Percentiles rank a stretch among this genome's conserved stretches.
Evolutionary conservation across 2,113 vertebrate genomes (phyloP).

Genomic region (Nyctibius bracteatus): DNA sequence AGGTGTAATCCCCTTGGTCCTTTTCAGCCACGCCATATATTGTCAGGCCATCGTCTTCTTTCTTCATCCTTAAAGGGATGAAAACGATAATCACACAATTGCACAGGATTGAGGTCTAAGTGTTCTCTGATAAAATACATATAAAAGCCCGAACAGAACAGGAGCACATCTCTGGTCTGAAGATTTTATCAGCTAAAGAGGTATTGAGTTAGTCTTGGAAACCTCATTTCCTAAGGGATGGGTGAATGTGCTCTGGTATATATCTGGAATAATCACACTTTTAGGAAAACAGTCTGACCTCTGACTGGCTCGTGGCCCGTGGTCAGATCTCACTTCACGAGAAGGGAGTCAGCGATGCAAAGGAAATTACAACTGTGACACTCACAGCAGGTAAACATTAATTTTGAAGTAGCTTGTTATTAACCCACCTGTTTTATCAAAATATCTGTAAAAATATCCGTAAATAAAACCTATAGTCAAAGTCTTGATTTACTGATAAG

Average conservation of each 20-base stretch:
- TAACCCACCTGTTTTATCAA: not conserved
- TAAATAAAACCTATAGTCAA: not conserved
- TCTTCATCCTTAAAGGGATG: constrained; percentile 79
- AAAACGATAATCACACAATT: not conserved
- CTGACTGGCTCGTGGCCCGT: not conserved
- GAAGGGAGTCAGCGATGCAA: not conserved
- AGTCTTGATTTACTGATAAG: not conserved
- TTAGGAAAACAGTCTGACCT: not conserved
- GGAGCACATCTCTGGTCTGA: not conserved
- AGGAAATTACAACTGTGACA: not conserved
- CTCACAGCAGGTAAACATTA: not conserved
- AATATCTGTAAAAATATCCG: not conserved
- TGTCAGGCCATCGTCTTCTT: constrained; percentile 84
- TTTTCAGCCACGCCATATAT: constrained; percentile 83
- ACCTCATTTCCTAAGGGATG: not conserved
- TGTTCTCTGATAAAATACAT: not conserved
- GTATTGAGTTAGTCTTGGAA: not conserved
- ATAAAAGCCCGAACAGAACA: not conserved
- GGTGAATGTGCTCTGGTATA: not conserved
- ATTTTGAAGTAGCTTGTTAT: not conserved
- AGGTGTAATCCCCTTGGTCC: constrained; percentile 90
- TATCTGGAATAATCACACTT: not conserved
- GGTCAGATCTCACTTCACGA: not conserved
- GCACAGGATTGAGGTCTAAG: rapidly evolving
- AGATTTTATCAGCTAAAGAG: not conserved